Evolutionary conservation across 2,888 invertebrate genomes (phyloP).

Genomic region (Hydropsyche betteni): DNA sequence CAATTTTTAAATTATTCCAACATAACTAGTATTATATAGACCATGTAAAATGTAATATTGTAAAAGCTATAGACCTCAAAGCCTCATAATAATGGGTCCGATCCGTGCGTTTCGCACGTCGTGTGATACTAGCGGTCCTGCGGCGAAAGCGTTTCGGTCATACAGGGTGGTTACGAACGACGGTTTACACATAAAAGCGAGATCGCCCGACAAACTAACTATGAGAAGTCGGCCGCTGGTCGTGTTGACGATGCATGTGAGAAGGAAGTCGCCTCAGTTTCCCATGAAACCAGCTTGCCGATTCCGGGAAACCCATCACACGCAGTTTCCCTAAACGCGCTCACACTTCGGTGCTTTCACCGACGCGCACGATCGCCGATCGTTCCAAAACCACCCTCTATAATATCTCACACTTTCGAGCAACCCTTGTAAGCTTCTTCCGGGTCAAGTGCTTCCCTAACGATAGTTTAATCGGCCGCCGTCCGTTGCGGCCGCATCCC

Average conservation of each 20-base stretch:
- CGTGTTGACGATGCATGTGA: conserved; percentile 36
- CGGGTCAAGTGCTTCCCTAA: not conserved
- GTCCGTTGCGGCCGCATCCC: conserved; percentile 36
- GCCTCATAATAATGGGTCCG: not conserved
- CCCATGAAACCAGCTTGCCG: conserved; percentile 34
- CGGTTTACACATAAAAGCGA: not conserved
- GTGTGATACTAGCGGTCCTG: not conserved
- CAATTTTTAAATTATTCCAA: no score
- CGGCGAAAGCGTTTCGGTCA: conserved; percentile 19
- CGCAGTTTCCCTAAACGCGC: conserved; percentile 5
- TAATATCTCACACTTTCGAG: no score
- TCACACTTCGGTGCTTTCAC: not conserved
- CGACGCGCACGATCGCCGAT: not conserved
- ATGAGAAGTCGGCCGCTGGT: conserved; percentile 39
- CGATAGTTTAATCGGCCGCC: not conserved
- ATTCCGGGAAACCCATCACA: conserved; percentile 29
- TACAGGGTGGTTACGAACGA: conserved; percentile 11
- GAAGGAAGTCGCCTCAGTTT: conserved; percentile 35
- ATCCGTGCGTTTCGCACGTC: conserved; percentile 13
- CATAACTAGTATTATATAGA: no score
- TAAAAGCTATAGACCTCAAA: not conserved
- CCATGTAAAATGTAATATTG: no score
- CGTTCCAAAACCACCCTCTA: no score
- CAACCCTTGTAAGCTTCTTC: not conserved
- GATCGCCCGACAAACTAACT: conserved; percentile 29